Evolutionary conservation across 2,797 vertebrate genomes (phyloP), one percentile per base, ranked within the genome.

Genomic region (Cossypha dichroa): DNA sequence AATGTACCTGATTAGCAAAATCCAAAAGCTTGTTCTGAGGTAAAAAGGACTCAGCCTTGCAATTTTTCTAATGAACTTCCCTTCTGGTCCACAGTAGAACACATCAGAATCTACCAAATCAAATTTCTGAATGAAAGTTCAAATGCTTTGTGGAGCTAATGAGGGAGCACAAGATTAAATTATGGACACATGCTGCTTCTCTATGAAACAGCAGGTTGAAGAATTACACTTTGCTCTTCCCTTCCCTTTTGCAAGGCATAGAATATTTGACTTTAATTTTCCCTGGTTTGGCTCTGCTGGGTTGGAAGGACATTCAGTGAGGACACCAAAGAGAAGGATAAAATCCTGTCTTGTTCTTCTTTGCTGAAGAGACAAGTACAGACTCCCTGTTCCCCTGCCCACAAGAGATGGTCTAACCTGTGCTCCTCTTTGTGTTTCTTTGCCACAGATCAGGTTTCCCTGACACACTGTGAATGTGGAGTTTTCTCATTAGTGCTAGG

Each of bases 1-100:
- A 88, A 95, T 80, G 86, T n/a, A 92, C 43, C 88, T 91, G 80
- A 96, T 85, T 88, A 95, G 87, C 45, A 83, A 84, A 95, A 85
- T 51, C 69, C 80, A 85, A 93, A 94, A 62, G 18, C 43, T 75
- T 73, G 64, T 85, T 85, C 38, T 74, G 59, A 93, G 63, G 59
- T 66, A 41, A 85, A 93, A 90, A 84, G 56, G 41, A 69, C 51
- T 85, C 60, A 85, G 66, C 38, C 45, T 68, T 69, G 68, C 54
- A 94, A 73, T 82, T 96, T 96, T 55, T 90, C 45, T 94, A 84
- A 93, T 40, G 62, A 94, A 86, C 49, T 91, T 90, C 40, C 82
- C 63, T 75, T 90, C 77, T 91, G 80, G 56, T 82, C 49, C 36
- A 62, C n/a, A 63, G 66, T 6, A 68, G 81, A 91, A 73, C 41